These are phyloP conservation scores for Diplodus sargus DNA, from an alignment of 2,797 vertebrate genomes.

Conservation along the genomic window DNA sequence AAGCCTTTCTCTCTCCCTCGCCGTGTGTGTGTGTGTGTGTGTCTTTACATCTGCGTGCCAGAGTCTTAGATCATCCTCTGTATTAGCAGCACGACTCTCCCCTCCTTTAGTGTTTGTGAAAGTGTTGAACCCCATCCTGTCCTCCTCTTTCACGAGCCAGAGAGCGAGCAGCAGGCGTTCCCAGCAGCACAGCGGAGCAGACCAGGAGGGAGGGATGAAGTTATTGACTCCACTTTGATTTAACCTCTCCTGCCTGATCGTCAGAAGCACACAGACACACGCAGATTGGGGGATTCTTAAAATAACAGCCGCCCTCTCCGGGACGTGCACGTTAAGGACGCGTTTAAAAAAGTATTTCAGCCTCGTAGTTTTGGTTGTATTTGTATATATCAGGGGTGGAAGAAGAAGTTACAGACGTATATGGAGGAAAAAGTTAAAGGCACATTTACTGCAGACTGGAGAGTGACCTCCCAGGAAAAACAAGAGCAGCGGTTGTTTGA, in stretches of 20 bases:
- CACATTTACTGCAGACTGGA: not conserved
- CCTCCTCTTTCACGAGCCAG: slow-evolving; percentile 63
- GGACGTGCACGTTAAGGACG: slow-evolving; percentile 22
- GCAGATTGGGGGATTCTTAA: slow-evolving; percentile 67
- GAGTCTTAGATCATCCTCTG: slow-evolving; percentile 75
- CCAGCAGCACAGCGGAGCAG: slow-evolving; percentile 66
- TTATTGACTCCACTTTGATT: slow-evolving; percentile 83
- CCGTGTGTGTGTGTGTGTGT: slow-evolving; percentile 31
- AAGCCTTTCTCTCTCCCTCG: slow-evolving; percentile 48
- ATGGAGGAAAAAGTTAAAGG: not conserved
- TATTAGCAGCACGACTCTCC: slow-evolving; percentile 71
- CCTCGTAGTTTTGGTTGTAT: not conserved
- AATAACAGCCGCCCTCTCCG: slow-evolving; percentile 47
- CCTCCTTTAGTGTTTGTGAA: slow-evolving; percentile 70
- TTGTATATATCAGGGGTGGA: slow-evolving; percentile 7
- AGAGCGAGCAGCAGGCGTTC: slow-evolving; percentile 71
- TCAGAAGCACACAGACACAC: slow-evolving; percentile 62
- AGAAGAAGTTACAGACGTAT: not conserved
- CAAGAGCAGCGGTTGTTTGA: not conserved
- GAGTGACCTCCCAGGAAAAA: not conserved
- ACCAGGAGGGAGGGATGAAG: slow-evolving; percentile 70
- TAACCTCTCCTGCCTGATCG: slow-evolving; percentile 76
- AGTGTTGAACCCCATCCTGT: slow-evolving; percentile 72
- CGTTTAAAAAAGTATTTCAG: slow-evolving; percentile 16
- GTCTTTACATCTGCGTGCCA: slow-evolving; percentile 50